A percentile compares a stretch with the other conserved stretches of the same genome.
Conservation (phyloP, 1,140 invertebrate species). For the Pseudomyrmex sp. region DNA sequence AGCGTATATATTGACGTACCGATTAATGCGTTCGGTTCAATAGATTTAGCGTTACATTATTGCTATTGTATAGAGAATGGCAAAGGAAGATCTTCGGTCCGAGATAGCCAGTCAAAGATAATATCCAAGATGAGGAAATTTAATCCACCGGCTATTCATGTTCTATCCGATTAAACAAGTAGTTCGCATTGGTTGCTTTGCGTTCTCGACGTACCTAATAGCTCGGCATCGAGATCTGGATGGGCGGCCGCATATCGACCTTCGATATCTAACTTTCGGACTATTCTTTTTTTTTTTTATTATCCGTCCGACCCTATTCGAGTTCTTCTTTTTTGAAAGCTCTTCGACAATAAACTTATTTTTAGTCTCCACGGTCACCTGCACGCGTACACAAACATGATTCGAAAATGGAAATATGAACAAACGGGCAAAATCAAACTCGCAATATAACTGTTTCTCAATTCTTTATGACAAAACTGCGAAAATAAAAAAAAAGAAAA, state of each 20-base stretch:
- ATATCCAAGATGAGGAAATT: conserved; percentile 34
- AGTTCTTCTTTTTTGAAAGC: neutral
- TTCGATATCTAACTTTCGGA: conserved; percentile 21
- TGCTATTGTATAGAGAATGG: conserved; percentile 22
- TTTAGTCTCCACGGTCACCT: neutral
- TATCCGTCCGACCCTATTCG: neutral
- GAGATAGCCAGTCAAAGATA: neutral
- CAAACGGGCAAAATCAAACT: conserved; percentile 6
- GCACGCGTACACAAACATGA: neutral
- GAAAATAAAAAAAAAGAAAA: neutral
- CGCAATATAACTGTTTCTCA: neutral
- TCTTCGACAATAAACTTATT: conserved; percentile 38
- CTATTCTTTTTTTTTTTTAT: neutral
- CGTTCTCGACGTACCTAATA: conserved; percentile 18
- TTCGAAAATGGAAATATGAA: conserved; percentile 40
- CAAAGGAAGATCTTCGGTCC: conserved; percentile 14
- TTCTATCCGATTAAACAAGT: conserved; percentile 41
- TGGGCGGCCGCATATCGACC: neutral
- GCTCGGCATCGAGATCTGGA: neutral
- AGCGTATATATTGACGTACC: neutral
- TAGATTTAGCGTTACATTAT: conserved; percentile 17
- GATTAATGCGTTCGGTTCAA: conserved; percentile 24
- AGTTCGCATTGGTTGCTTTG: conserved; percentile 13
- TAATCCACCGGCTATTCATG: conserved; percentile 35
- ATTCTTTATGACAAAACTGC: conserved; percentile 14